phyloP scores from a whole-genome alignment of 37 sponge, comb jelly and placozoan species.

The Dysidea cf. avara region DNA sequence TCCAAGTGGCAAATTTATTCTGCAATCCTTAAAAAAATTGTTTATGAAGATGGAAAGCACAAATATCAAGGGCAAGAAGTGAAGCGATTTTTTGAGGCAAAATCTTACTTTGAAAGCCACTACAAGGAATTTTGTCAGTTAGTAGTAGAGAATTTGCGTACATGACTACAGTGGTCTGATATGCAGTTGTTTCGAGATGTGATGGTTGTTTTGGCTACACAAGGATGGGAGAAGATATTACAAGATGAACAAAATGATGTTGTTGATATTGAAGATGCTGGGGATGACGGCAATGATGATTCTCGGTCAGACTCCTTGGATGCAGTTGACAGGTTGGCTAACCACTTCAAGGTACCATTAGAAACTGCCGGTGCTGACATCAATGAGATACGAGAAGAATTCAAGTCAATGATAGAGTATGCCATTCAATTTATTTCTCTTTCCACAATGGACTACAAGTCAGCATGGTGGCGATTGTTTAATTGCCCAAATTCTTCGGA shows the following conservation, averaged over 20 bases:
- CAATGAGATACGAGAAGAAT: slow-evolving; percentile 1
- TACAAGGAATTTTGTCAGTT: slow-evolving; percentile 1
- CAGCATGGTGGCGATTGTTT: slow-evolving; percentile 64
- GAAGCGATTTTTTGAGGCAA: slow-evolving; percentile 19
- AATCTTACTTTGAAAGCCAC: slow-evolving; percentile 13
- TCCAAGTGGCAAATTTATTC: slow-evolving; percentile 13
- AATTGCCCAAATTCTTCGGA: slow-evolving; percentile 42
- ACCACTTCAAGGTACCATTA: slow-evolving; percentile 34
- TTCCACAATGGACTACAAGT: slow-evolving; percentile 38
- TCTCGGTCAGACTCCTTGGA: neutral
- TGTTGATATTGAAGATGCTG: neutral
- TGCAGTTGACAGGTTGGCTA: slow-evolving; percentile 26
- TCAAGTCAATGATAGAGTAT: slow-evolving; percentile 33
- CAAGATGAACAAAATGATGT: slow-evolving; percentile 13
- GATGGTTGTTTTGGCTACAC: slow-evolving; percentile 18
- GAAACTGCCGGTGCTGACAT: slow-evolving; percentile 31
- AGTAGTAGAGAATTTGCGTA: neutral
- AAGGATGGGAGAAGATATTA: slow-evolving; percentile 24
- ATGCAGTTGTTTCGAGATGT: slow-evolving; percentile 16
- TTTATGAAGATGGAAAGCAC: slow-evolving; percentile 7
- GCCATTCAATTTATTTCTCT: slow-evolving; percentile 34
- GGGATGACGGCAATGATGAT: too few species aligned
- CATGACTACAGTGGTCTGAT: slow-evolving; percentile 25
- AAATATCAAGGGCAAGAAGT: slow-evolving; percentile 12
- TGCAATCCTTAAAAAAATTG: slow-evolving; percentile 5